Conservation (phyloP, 2,797 vertebrate species). For the Peromyscus aztecus region DNA sequence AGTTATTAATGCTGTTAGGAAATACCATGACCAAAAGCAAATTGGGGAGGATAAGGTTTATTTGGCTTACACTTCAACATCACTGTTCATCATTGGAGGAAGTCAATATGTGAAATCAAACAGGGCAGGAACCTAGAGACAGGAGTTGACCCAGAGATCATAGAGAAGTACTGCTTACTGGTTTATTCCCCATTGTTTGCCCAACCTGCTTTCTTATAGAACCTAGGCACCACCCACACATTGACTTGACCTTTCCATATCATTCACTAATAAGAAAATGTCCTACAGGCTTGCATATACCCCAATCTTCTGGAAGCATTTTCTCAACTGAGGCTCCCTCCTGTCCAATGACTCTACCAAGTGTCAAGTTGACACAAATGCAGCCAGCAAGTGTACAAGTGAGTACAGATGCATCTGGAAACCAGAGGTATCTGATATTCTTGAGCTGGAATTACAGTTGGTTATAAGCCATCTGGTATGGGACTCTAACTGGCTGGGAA, state of each 20-base stretch:
- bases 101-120: neutral
- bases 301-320: neutral
- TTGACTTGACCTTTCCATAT: neutral
- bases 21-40: neutral
- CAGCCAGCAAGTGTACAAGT: neutral
- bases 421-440: neutral
- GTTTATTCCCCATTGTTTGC: neutral
- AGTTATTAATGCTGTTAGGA: neutral
- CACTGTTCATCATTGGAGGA: neutral
- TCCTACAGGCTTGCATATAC: neutral
- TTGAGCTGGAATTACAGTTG: neutral
- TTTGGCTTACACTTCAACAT: neutral
- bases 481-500: neutral
- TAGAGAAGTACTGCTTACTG: neutral
- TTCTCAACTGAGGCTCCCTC: neutral
- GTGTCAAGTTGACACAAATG: neutral
- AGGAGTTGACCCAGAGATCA: neutral
- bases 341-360: neutral
- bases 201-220: neutral
- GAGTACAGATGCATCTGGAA: neutral
- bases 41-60: neutral
- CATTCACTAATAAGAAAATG: neutral
- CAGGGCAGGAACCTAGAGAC: too few species aligned
- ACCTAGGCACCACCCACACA: neutral
- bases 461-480: neutral